Percentiles rank a stretch among this genome's conserved stretches.
These are phyloP conservation scores for Pelodiscus sinensis DNA, from an alignment of 2,113 vertebrate species.

Conservation along the genomic window DNA sequence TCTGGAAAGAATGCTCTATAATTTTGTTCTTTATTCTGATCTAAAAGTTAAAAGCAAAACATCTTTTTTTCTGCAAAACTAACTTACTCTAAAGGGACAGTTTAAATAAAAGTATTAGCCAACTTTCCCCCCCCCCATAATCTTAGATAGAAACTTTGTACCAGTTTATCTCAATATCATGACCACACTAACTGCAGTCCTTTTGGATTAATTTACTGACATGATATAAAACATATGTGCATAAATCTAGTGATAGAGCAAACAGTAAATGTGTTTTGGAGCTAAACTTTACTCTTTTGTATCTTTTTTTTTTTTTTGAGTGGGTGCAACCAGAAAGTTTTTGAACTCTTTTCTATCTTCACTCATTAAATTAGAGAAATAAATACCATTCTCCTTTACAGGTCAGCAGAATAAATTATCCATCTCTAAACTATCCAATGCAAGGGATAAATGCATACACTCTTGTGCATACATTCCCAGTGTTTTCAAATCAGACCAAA, in stretches of 20 bases:
- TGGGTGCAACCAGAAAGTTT: rapidly evolving
- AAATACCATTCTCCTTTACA: neutral
- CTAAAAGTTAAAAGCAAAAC: neutral
- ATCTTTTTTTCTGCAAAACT: neutral
- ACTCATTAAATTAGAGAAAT: neutral
- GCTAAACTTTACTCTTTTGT: neutral
- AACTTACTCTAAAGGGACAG: neutral
- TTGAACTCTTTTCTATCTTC: neutral
- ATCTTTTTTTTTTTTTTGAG: neutral
- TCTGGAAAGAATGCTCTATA: conserved; percentile 7
- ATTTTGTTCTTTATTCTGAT: neutral
- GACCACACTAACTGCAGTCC: neutral
- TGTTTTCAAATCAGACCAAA: neutral
- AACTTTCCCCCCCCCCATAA: neutral
- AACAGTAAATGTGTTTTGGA: neutral
- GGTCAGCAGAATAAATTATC: neutral
- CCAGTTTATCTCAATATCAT: neutral
- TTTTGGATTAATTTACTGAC: neutral
- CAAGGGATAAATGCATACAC: neutral
- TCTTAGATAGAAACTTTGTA: neutral
- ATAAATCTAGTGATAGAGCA: neutral
- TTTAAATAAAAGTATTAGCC: neutral
- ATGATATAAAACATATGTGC: neutral
- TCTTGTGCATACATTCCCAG: neutral
- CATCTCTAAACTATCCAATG: neutral